phyloP scores from a whole-genome alignment of 2,113 vertebrate species.

The Jaculus jaculus region DNA sequence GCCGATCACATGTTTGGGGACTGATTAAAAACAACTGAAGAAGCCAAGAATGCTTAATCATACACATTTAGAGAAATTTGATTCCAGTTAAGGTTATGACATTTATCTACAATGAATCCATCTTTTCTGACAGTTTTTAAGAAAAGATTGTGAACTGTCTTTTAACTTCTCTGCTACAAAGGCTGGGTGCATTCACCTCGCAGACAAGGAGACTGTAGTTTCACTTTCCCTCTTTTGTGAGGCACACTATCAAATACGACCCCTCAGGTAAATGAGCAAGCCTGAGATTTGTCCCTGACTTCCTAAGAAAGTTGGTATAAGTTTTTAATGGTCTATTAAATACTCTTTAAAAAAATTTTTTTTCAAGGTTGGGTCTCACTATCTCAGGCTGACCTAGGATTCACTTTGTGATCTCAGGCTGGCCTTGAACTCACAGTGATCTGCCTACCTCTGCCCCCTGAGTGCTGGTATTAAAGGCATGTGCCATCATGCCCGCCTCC shows the following conservation, averaged over 20 bases:
- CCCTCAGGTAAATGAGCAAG: background rate
- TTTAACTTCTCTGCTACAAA: conserved; percentile 14
- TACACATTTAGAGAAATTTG: conserved; percentile 59
- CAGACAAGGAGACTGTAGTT: background rate
- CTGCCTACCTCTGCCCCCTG: no score
- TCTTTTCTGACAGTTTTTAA: conserved; percentile 46
- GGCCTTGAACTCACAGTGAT: no score
- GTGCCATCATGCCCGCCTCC: no score
- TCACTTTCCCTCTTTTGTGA: background rate
- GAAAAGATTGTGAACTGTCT: background rate
- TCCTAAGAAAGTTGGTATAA: conserved; percentile 25
- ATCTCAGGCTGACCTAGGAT: no score
- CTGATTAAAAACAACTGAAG: conserved; percentile 78
- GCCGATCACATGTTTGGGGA: conserved; percentile 74
- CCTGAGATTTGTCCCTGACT: conserved; percentile 61
- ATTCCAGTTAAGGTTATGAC: conserved; percentile 51
- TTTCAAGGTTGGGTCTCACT: no score
- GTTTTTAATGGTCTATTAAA: conserved; percentile 71
- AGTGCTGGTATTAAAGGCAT: no score
- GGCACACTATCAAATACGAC: background rate
- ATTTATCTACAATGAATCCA: conserved; percentile 43
- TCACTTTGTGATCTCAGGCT: no score
- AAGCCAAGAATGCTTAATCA: conserved; percentile 74
- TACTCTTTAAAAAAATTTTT: no score
- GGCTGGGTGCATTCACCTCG: background rate